phyloP scores from a whole-genome alignment of 2,113 vertebrate species.

The Bungarus multicinctus region DNA sequence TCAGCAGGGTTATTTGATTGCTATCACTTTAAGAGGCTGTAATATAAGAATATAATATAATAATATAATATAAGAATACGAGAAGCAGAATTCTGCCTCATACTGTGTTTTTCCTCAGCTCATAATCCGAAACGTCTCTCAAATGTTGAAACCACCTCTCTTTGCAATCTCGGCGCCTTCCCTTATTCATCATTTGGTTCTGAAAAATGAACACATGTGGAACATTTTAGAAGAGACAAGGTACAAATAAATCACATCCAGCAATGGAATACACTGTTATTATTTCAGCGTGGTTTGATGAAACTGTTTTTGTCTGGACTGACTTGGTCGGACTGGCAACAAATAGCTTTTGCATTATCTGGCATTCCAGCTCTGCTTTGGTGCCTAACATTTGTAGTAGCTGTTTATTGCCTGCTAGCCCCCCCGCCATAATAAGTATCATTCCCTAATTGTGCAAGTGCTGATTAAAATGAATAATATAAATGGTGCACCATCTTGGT shows the following conservation, averaged over 20 bases:
- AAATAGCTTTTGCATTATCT: constrained; percentile 23
- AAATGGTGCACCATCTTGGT: not conserved
- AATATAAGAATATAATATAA: no score
- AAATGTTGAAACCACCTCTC: not conserved
- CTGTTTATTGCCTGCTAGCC: constrained; percentile 13
- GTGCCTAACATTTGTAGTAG: constrained; percentile 23
- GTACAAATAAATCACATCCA: not conserved
- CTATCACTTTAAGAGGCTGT: no score
- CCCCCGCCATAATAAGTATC: constrained; percentile 34
- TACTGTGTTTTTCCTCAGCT: not conserved
- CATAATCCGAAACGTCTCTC: not conserved
- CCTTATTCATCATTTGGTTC: not conserved
- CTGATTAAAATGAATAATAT: constrained; percentile 31
- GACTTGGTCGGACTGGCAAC: constrained; percentile 7
- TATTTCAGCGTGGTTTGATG: constrained; percentile 11
- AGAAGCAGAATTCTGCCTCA: not conserved
- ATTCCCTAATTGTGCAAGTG: constrained; percentile 50
- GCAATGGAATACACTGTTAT: not conserved
- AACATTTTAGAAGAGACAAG: not conserved
- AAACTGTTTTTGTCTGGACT: constrained; percentile 16
- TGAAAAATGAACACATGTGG: not conserved
- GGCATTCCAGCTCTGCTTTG: constrained; percentile 29
- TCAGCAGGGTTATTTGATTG: no score
- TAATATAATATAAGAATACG: no score
- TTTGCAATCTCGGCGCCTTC: not conserved